These are phyloP conservation scores for Megaptera novaeangliae DNA, from an alignment of 2,113 vertebrate genomes.

Conservation along the genomic window DNA sequence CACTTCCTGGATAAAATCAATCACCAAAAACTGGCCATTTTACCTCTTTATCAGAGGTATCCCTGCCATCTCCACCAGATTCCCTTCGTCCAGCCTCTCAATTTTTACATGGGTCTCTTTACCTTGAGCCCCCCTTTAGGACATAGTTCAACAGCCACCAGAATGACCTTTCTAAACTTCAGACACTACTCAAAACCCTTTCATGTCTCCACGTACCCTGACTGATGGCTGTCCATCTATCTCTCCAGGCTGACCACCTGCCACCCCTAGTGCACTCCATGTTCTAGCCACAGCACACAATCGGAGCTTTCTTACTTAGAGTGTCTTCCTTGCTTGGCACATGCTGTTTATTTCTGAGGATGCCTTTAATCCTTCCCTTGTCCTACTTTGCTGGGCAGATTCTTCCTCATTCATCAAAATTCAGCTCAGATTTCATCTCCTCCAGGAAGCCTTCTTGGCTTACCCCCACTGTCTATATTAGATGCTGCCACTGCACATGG, in stretches of 20 bases:
- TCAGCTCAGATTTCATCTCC: background rate
- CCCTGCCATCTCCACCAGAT: background rate
- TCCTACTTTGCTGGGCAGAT: background rate
- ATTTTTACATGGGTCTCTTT: background rate
- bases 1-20: background rate
- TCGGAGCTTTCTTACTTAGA: background rate
- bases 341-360: background rate
- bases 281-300: background rate
- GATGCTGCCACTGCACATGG: background rate
- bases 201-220: background rate
- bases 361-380: background rate
- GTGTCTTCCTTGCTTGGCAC: background rate
- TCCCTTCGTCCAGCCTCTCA: background rate
- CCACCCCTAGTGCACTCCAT: rapidly evolving
- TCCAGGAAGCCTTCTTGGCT: background rate
- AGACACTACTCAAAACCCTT: background rate
- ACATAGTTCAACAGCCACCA: background rate
- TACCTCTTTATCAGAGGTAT: background rate
- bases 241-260: background rate
- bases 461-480: background rate
- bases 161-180: background rate
- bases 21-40: background rate
- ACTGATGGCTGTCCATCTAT: background rate
- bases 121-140: background rate
- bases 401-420: background rate